These are phyloP conservation scores for Notospermus geniculatus DNA, from an alignment of 1,140 invertebrate species.

Conservation along the genomic window DNA sequence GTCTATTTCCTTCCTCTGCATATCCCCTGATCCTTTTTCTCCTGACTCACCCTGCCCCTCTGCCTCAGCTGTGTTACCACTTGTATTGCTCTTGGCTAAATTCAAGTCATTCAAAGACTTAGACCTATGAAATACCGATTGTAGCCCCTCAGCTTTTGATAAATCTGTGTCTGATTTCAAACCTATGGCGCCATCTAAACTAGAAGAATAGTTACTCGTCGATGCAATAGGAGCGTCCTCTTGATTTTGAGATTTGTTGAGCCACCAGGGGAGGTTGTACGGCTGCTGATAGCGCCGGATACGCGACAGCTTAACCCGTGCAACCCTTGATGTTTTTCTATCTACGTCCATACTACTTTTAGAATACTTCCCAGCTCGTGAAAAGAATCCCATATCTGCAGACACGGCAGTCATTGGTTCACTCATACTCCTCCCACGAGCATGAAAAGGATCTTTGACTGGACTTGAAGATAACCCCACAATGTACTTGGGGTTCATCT, in stretches of 20 bases:
- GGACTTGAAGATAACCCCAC: conserved; percentile 27
- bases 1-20: conserved; percentile 36
- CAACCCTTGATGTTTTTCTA: not conserved
- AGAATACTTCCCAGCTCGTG: conserved; percentile 15
- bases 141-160: conserved; percentile 32
- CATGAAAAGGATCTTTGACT: conserved; percentile 2
- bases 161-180: not conserved
- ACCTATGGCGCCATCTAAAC: conserved; percentile 3
- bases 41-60: too few species aligned
- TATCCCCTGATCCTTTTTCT: conserved; percentile 14
- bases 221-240: conserved; percentile 16
- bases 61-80: conserved; percentile 23
- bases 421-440: not conserved
- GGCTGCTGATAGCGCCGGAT: not conserved
- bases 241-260: conserved; percentile 35
- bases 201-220: conserved; percentile 16
- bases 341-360: conserved; percentile 9
- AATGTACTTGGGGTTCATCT: conserved; percentile 43
- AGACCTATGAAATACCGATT: conserved; percentile 26
- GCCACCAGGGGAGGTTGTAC: conserved; percentile 29
- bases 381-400: conserved; percentile 11
- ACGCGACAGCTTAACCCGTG: conserved; percentile 7
- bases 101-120: conserved; percentile 46
- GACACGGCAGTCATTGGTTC: not conserved
- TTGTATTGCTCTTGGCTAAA: conserved; percentile 30